phyloP scores from a whole-genome alignment of 2,797 vertebrate genomes.

The Crypturellus tataupa region DNA sequence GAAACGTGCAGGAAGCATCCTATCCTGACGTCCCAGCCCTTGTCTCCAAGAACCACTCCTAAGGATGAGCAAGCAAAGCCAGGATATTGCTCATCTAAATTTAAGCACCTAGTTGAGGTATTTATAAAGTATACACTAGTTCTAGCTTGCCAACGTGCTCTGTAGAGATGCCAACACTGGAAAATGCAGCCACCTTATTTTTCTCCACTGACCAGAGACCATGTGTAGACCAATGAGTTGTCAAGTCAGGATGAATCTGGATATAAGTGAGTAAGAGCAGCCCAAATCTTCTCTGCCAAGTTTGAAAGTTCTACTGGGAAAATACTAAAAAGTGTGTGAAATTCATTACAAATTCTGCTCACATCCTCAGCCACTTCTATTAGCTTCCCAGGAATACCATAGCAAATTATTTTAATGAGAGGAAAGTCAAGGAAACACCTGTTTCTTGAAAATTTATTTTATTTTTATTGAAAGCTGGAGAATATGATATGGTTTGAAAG shows the following conservation, averaged over 20 bases:
- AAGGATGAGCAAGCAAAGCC: background rate
- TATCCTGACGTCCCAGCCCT: background rate
- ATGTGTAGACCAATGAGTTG: background rate
- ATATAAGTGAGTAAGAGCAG: background rate
- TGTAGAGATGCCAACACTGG: background rate
- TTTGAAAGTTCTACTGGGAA: background rate
- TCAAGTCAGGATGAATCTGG: background rate
- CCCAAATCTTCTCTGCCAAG: background rate
- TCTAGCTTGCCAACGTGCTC: background rate
- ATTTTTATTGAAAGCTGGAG: slow-evolving; percentile 62
- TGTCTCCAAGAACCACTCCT: background rate
- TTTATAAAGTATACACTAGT: background rate
- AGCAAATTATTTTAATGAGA: slow-evolving; percentile 64
- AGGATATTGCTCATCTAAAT: background rate
- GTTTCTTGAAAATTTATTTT: background rate
- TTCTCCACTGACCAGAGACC: background rate
- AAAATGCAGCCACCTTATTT: background rate
- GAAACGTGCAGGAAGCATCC: background rate
- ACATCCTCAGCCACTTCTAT: slow-evolving; percentile 36
- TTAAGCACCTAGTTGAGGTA: background rate
- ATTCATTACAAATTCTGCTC: slow-evolving; percentile 46
- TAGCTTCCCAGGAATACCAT: slow-evolving; percentile 56
- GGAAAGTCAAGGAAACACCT: slow-evolving; percentile 59
- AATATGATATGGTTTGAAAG: slow-evolving; percentile 51
- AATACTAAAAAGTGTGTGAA: background rate